Evolutionary conservation across 2,888 invertebrate species (phyloP), one percentile per base, ranked within the genome.

Genomic region (Sinohyriopsis cumingii): DNA sequence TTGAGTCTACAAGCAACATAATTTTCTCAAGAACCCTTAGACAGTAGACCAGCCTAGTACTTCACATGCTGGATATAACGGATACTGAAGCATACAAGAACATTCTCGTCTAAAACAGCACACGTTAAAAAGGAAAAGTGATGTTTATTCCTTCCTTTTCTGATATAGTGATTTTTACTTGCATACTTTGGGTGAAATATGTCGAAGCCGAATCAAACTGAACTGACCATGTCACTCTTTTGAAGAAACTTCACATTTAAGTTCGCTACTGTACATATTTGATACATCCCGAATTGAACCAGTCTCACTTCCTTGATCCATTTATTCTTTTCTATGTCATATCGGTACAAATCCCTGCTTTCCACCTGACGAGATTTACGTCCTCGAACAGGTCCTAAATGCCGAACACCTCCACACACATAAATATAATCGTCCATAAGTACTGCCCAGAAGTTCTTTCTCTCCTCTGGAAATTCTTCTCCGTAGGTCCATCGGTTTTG

Each of bases 401-500:
- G 78, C 45, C 81, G 66, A 15, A 84, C 76, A 7, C 87, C 87
- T 28, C 84, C 86, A 71, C 83, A 83, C 5, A 85, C 81, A 67
- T 76, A 85, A 45, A 87, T 80, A 59, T 63, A 69, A 18, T 75
- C 79, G 25, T 79, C 80, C 65, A 78, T 60, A 28, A 74, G 73
- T 18, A 77, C 72, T 1, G 78, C 74, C 1, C 82, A 74, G 28
- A 75, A 70, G 24, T 82, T 77, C 76, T 83, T 85, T 20, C 87
- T 72, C 63, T 86, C 85, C 61, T 86, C 86, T 4, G 84, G 85
- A 73, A 87, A 86, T 56, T 84, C 84, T 19, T 72, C 59, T 3
- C 85, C 86, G 59, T 69, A 77, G 5, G 68, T 71, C 97, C 97
- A 94, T 80, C 92, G 93, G 85, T 94, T 93, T 15, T 93, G 93